Percentiles rank a stretch among this genome's conserved stretches.
phyloP scores from a whole-genome alignment of 2,113 vertebrate genomes.

The Bostrychus sinensis region DNA sequence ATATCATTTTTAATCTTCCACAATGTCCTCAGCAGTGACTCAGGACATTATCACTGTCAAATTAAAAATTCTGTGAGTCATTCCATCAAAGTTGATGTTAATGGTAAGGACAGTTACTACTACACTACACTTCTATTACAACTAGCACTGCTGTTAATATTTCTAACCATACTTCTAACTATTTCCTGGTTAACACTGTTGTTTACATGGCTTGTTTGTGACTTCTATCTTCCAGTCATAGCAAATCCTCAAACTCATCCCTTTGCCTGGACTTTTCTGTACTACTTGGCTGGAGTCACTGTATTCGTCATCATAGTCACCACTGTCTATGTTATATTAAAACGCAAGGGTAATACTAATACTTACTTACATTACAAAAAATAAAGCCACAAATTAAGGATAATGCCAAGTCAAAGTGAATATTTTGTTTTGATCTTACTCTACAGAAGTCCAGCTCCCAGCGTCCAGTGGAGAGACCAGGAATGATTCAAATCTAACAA shows the following conservation, averaged over 20 bases:
- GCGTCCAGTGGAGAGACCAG: not conserved
- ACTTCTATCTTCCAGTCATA: not conserved
- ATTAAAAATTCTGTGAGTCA: rapidly evolving
- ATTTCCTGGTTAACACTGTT: too few relatives aligned
- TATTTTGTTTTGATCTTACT: not conserved
- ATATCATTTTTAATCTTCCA: conserved; percentile 39
- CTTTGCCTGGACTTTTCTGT: not conserved
- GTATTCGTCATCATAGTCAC: not conserved
- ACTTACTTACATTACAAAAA: not conserved
- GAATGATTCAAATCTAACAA: not conserved
- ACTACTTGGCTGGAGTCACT: not conserved
- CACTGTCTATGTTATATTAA: not conserved
- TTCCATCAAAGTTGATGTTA: conserved; percentile 30
- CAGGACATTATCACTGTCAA: conserved; percentile 64
- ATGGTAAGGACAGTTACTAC: conserved; percentile 46
- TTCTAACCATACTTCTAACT: too few relatives aligned
- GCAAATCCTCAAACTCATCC: not conserved
- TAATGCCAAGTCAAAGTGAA: not conserved
- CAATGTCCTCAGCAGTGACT: conserved; percentile 16
- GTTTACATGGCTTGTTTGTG: conserved; percentile 23
- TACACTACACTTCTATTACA: not conserved
- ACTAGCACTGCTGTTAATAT: too few relatives aligned
- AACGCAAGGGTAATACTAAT: not conserved
- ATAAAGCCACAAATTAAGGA: not conserved
- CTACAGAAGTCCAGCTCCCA: not conserved